These are phyloP conservation scores for Halictus ligatus DNA, from an alignment of 2,888 invertebrate genomes.

Conservation along the genomic window DNA sequence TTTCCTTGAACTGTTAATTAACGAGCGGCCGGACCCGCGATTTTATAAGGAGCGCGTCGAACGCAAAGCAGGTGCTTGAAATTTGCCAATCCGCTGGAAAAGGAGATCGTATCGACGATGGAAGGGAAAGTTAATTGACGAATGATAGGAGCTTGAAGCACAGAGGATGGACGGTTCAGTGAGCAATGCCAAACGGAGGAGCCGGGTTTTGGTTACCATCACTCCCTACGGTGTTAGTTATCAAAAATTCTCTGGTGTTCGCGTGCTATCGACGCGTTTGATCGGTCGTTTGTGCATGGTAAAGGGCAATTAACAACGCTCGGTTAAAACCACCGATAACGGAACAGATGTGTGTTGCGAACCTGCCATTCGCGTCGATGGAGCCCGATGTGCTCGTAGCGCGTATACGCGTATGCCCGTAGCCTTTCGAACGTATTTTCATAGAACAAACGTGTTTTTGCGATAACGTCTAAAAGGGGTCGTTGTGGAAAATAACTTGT, in stretches of 20 bases:
- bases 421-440: background rate
- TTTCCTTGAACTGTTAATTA: slow-evolving; percentile 9
- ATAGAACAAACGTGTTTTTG: background rate
- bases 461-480: slow-evolving; percentile 1
- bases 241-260: background rate
- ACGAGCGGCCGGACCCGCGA: slow-evolving; percentile 19
- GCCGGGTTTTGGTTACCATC: slow-evolving; percentile 75
- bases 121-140: slow-evolving; percentile 38
- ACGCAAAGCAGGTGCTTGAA: background rate
- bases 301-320: slow-evolving; percentile 3
- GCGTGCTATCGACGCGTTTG: background rate
- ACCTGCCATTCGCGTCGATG: background rate
- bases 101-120: background rate
- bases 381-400: background rate
- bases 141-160: slow-evolving; percentile 39
- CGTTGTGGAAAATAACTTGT: background rate
- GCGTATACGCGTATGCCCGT: background rate
- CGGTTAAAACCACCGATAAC: background rate
- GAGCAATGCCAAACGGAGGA: slow-evolving; percentile 53
- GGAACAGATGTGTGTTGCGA: background rate
- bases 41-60: background rate
- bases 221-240: slow-evolving; percentile 80
- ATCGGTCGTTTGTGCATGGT: background rate
- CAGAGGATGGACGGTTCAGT: slow-evolving; percentile 64
- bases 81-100: slow-evolving; percentile 9